Evolutionary conservation across 1,140 invertebrate genomes (phyloP).

Genomic region (Bathynomus jamesi): DNA sequence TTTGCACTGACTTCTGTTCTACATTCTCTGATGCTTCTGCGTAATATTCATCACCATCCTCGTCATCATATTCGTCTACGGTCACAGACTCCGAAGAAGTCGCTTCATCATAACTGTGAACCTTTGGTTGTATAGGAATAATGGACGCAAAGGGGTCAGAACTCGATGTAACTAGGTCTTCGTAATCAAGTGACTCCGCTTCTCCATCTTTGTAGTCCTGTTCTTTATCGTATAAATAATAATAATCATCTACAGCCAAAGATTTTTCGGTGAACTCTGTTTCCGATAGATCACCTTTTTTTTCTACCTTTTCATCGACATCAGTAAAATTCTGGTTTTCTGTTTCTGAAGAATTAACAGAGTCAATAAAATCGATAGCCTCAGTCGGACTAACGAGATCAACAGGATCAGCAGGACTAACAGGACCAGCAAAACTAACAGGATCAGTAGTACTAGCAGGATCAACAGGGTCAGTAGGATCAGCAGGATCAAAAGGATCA

Average conservation of each 20-base stretch:
- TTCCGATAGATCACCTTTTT: neutral
- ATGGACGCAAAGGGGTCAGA: neutral
- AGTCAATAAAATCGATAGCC: too few species aligned
- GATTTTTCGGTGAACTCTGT: neutral
- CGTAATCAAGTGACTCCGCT: neutral
- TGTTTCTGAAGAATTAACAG: too few species aligned
- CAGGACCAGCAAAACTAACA: neutral
- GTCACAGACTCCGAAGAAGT: neutral
- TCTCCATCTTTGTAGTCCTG: neutral
- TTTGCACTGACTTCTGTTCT: neutral
- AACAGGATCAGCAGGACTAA: neutral
- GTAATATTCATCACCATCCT: neutral
- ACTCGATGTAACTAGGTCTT: neutral
- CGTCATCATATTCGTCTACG: neutral
- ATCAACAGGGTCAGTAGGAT: neutral
- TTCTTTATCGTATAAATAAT: too few species aligned
- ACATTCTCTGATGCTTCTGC: neutral
- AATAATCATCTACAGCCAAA: neutral
- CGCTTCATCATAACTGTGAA: neutral
- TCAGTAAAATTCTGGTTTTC: too few species aligned
- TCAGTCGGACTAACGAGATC: too few species aligned
- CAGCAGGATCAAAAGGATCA: neutral
- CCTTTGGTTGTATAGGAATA: neutral
- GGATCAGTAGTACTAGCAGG: neutral
- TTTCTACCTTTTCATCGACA: neutral